Evolutionary conservation across 2,113 vertebrate genomes (phyloP).

Genomic region (Setophaga kirtlandii): DNA sequence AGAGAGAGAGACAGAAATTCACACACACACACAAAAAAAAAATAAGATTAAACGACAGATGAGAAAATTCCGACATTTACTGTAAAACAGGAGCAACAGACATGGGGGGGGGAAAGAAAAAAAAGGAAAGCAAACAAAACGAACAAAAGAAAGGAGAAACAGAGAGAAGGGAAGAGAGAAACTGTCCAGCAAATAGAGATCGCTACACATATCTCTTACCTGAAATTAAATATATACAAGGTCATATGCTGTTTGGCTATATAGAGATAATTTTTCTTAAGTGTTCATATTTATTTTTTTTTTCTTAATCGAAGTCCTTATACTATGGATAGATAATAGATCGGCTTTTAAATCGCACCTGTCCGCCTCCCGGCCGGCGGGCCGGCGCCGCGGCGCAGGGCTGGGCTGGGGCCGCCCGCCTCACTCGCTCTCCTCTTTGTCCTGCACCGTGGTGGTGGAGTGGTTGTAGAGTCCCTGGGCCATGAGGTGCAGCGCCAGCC

Average conservation of each 20-base stretch:
- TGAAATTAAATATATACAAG: constrained; percentile 98
- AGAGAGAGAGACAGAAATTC: neutral
- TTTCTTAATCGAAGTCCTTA: constrained; percentile 78
- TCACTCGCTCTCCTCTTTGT: constrained; percentile 94
- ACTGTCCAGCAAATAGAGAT: constrained; percentile 85
- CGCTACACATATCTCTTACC: constrained; percentile 85
- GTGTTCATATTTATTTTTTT: constrained; percentile 70
- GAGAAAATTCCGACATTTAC: constrained; percentile 38
- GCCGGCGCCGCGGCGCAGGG: neutral
- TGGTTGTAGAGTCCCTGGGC: constrained; percentile 94
- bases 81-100: constrained; percentile 24
- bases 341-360: constrained; percentile 87
- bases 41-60: constrained; percentile 28
- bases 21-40: neutral
- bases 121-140: constrained; percentile 40
- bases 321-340: constrained; percentile 89
- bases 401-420: constrained; percentile 8
- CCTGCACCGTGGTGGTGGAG: constrained; percentile 93
- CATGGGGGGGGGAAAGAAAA: neutral
- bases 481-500: constrained; percentile 90
- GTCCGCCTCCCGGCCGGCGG: constrained; percentile 67
- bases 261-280: constrained; percentile 85
- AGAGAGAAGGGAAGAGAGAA: constrained; percentile 51
- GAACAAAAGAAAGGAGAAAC: constrained; percentile 20
- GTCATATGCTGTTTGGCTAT: constrained; percentile 94